A percentile compares a stretch with the other conserved stretches of the same genome.
Conservation (phyloP, 2,113 vertebrate species). For the Saguinus midas region DNA sequence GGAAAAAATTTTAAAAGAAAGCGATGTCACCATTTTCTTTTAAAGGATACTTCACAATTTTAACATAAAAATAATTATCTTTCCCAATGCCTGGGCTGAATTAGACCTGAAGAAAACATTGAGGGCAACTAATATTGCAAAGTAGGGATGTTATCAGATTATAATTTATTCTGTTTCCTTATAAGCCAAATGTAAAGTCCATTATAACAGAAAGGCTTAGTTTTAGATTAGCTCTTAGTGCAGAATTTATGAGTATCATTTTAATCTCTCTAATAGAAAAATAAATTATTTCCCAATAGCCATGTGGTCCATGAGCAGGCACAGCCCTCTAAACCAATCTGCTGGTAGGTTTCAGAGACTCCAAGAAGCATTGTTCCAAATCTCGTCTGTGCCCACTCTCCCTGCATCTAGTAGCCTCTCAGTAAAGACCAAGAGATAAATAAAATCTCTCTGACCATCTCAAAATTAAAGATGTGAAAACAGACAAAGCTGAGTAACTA, state of each 20-base stretch:
- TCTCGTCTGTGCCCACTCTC: not conserved
- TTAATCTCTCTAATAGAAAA: constrained; percentile 1
- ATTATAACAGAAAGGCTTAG: constrained; percentile 38
- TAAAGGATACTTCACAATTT: not conserved
- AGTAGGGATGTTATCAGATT: not conserved
- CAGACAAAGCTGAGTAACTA: not conserved
- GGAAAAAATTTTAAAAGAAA: not conserved
- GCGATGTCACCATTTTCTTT: not conserved
- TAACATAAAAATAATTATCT: not conserved
- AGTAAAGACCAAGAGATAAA: not conserved
- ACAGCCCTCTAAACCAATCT: not conserved
- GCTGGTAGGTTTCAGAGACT: not conserved
- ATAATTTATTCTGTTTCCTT: constrained; percentile 17
- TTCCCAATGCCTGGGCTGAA: not conserved
- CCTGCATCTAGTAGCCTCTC: not conserved
- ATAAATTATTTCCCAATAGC: not conserved
- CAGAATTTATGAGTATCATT: not conserved
- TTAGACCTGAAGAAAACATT: not conserved
- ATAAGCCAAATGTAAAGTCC: constrained; percentile 13
- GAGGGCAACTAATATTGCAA: not conserved
- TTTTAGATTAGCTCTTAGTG: not conserved
- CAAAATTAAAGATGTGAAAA: not conserved
- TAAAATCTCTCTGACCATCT: not conserved
- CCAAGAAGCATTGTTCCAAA: not conserved
- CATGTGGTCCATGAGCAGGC: not conserved